These are phyloP conservation scores for Phyto melanocephala DNA, from an alignment of 2,888 invertebrate genomes.

Conservation along the genomic window DNA sequence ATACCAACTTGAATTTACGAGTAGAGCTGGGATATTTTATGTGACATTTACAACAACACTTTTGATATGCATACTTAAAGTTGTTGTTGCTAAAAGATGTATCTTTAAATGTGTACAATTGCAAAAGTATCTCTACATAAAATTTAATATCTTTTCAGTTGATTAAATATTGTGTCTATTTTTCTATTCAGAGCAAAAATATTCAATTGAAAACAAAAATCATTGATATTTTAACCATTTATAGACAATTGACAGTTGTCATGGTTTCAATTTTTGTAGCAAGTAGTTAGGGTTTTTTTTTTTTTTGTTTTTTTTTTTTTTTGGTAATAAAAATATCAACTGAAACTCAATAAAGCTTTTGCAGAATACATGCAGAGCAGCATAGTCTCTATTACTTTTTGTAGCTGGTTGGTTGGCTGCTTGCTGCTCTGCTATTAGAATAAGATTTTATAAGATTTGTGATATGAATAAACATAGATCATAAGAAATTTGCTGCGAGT, in stretches of 20 bases:
- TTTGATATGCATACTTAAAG: conserved; percentile 42
- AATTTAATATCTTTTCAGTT: conserved; percentile 17
- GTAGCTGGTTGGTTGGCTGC: neutral
- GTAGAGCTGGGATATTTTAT: conserved; percentile 32
- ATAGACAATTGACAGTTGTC: conserved; percentile 54
- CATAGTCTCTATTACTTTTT: neutral
- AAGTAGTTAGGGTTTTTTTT: neutral
- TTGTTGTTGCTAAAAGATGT: neutral
- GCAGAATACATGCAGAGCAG: conserved; percentile 34
- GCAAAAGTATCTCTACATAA: conserved; percentile 8
- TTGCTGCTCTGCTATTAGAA: neutral
- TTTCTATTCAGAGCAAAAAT: conserved; percentile 35
- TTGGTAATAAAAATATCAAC: neutral
- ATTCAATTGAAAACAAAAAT: conserved; percentile 21
- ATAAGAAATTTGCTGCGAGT: conserved; percentile 13
- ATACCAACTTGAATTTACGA: neutral
- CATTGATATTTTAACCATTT: conserved; percentile 52
- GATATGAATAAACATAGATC: conserved; percentile 37
- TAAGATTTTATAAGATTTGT: conserved; percentile 9
- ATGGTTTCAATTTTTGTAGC: conserved; percentile 16
- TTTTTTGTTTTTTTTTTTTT: neutral
- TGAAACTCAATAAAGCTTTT: conserved; percentile 43
- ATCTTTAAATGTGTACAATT: neutral
- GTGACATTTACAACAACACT: conserved; percentile 35
- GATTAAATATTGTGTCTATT: neutral